Evolutionary conservation across 2,888 invertebrate species (phyloP), one percentile per base, ranked within the genome.

Genomic region (Amphipoea lucens): DNA sequence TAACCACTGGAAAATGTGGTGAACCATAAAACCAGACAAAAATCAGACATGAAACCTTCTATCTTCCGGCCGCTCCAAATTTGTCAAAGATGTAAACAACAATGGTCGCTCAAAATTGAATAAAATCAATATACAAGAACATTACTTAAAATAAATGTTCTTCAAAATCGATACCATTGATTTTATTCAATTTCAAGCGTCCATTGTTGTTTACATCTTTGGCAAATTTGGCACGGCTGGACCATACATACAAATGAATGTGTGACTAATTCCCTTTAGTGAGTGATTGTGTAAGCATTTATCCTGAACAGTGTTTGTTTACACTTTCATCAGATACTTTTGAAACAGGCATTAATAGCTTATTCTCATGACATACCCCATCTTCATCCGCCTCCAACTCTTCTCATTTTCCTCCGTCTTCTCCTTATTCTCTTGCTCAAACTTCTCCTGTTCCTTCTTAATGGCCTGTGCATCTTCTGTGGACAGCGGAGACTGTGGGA

Each of bases 381-480:
- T 97, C 93, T 98, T 98, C 98, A 98, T 98, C 86, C 98, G 97
- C 87, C 97, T 97, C 97, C 98, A 98, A 88, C 98, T 98, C 75
- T 97, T 98, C 89, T 98, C 98, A 91, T 98, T 97, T 90, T 98
- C 97, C 89, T 98, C 93, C 88, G 96, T 88, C 93, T 97, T 97
- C 84, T 97, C 97, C 85, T 97, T 95, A 68, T 95, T 95, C 86
- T 97, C 96, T 82, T 97, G 97, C 78, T 97, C 97, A 91, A 97
- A 96, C 65, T 93, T 93, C 82, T 97, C 96, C 76, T 97, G 97
- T 83, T 97, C 97, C 70, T 97, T 96, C 87, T 97, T 96, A 45
- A 97, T 96, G 84, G 97, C 96, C 83, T 96, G 96, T 66, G 97
- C 94, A 74, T 97, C 95, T 57, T 95, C 95, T 36, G 91, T 86